phyloP scores from a whole-genome alignment of 2,113 vertebrate species.

The Ptilonorhynchus violaceus region DNA sequence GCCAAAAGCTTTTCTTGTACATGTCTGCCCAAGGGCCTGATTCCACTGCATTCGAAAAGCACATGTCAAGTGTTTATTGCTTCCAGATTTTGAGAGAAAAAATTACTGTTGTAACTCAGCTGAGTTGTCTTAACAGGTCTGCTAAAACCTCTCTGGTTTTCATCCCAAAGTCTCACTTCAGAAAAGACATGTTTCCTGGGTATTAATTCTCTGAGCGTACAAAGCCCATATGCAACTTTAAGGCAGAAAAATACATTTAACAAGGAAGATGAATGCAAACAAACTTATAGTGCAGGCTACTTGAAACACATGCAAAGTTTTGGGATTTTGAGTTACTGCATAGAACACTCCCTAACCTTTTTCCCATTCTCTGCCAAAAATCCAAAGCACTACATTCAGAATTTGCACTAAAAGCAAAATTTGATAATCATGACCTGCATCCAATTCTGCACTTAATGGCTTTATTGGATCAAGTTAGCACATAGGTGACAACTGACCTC shows the following conservation, averaged over 20 bases:
- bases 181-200: neutral
- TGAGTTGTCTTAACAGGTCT: neutral
- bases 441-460: neutral
- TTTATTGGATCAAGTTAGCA: neutral
- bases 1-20: neutral
- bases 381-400: neutral
- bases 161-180: neutral
- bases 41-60: neutral
- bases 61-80: neutral
- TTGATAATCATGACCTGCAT: neutral
- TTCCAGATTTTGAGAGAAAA: conserved; percentile 29
- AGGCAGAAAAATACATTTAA: neutral
- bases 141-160: conserved; percentile 12
- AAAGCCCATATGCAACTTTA: neutral
- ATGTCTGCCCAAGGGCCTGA: neutral
- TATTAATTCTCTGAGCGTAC: neutral
- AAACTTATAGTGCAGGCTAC: neutral
- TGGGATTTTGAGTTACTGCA: neutral
- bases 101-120: conserved; percentile 20
- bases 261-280: neutral
- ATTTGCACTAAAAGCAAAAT: neutral
- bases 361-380: neutral
- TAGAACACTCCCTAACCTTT: neutral
- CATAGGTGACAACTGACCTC: neutral
- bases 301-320: neutral